Percentiles rank a stretch among this genome's conserved stretches.
Evolutionary conservation across 2,888 invertebrate species (phyloP).

Genomic region (Pterostichus madidus): DNA sequence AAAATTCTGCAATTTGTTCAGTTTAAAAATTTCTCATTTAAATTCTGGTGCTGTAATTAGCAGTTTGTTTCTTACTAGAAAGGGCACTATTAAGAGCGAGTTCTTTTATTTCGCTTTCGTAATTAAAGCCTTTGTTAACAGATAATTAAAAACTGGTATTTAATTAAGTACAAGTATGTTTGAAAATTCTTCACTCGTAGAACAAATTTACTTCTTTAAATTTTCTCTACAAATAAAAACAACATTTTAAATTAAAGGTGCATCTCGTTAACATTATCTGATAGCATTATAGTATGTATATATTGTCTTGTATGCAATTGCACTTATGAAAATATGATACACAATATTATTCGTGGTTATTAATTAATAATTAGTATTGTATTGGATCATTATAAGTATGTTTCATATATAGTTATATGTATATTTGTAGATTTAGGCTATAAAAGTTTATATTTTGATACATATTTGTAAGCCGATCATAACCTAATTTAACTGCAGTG

Average conservation of each 20-base stretch:
- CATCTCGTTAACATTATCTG: background rate
- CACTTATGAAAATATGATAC: too few species aligned
- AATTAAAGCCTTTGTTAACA: slow-evolving; percentile 48
- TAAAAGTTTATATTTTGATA: slow-evolving; percentile 14
- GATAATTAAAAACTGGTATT: slow-evolving; percentile 43
- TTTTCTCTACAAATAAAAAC: background rate
- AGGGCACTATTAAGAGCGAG: slow-evolving; percentile 1
- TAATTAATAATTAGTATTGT: too few species aligned
- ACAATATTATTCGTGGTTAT: too few species aligned
- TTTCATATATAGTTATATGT: background rate
- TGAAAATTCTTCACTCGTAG: background rate
- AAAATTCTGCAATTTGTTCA: background rate
- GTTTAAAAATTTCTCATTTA: slow-evolving; percentile 28
- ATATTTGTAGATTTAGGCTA: slow-evolving; percentile 1
- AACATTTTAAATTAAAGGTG: background rate
- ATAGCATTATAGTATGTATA: too few species aligned
- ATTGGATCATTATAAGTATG: too few species aligned
- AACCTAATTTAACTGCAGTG: slow-evolving; percentile 3
- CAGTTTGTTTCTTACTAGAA: slow-evolving; percentile 27
- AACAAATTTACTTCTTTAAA: slow-evolving; percentile 3
- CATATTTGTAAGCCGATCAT: slow-evolving; percentile 36
- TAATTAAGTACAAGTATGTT: slow-evolving; percentile 34
- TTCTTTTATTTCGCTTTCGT: slow-evolving; percentile 15
- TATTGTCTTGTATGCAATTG: too few species aligned
- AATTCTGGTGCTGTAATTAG: slow-evolving; percentile 38